phyloP scores from a whole-genome alignment of 2,113 vertebrate genomes.

The Tachycineta bicolor region DNA sequence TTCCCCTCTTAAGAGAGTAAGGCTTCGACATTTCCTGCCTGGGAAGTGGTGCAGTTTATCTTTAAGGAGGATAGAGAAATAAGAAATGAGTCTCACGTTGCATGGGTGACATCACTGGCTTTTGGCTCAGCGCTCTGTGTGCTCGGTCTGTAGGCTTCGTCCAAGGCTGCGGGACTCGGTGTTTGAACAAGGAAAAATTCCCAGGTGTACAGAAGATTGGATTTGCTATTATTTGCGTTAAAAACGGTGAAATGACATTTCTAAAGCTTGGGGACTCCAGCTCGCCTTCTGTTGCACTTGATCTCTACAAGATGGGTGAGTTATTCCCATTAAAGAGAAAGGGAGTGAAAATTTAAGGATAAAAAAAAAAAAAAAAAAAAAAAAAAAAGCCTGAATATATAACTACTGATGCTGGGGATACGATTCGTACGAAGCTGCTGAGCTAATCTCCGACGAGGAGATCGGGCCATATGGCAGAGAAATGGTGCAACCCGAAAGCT shows the following conservation, averaged over 20 bases:
- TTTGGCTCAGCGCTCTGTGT: constrained; percentile 78
- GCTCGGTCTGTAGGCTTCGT: constrained; percentile 78
- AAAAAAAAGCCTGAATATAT: constrained; percentile 8
- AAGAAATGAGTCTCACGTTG: constrained; percentile 90
- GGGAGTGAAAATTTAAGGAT: constrained; percentile 41
- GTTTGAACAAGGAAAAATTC: constrained; percentile 72
- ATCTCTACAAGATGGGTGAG: constrained; percentile 56
- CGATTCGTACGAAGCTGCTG: constrained; percentile 4
- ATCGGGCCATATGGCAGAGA: constrained; percentile 56
- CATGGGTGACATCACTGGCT: constrained; percentile 90
- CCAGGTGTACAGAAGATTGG: constrained; percentile 66
- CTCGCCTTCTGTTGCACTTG: constrained; percentile 38
- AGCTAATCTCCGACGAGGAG: constrained; percentile 34
- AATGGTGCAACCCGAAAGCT: constrained; percentile 66
- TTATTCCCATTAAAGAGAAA: constrained; percentile 48
- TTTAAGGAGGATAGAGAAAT: constrained; percentile 89
- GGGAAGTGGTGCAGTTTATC: constrained; percentile 80
- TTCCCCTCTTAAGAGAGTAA: constrained; percentile 51
- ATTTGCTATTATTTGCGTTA: constrained; percentile 59
- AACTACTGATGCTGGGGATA: constrained; percentile 26
- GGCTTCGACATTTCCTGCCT: constrained; percentile 48
- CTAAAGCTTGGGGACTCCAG: constrained; percentile 55
- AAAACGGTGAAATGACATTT: constrained; percentile 66
- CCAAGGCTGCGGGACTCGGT: constrained; percentile 80
- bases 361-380: not conserved